Evolutionary conservation across 2,797 vertebrate species (phyloP), one percentile per base, ranked within the genome.

Genomic region (Halcyon smyrnensis): DNA sequence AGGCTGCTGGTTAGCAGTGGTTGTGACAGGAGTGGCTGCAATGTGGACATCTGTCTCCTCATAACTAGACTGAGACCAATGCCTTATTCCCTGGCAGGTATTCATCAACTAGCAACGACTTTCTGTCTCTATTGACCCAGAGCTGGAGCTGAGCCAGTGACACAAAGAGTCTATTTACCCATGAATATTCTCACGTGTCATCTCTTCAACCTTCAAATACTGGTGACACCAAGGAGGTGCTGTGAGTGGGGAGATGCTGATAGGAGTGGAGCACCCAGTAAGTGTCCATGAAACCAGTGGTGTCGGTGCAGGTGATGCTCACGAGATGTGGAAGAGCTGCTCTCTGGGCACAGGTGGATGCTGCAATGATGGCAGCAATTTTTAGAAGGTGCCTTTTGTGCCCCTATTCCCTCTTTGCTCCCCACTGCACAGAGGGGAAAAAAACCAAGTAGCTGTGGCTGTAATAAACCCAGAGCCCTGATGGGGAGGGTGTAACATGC

Each of bases 111-210:
- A 28, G 46, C 71, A 94, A 91, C 0, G 75, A 87, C 93, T 96
- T 96, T 87, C 92, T 89, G 89, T 89, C 93, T 92, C 37, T 34
- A 6, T 54, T 93, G 93, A 85, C 84, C 50, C 54, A 51, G 59
- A 59, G 67, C 75, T 87, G 67, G 67, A 92, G 81, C 90, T 80
- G 82, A 87, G 90, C 69, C 36, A 32, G n/a, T 1, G 39, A 7
- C 30, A 37, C 0, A 4, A 80, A 54, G 60, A 48, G 36, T 51
- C 65, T 71, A 1, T 60, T 81, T 48, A 71, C 9, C 69, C 65
- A 45, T 37, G 73, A 93, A 90, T 90, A 80, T 63, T 8, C 4
- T 80, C 73, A 50, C 2, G 43, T 74, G 71, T 15, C 12, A 28
- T 8, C 50, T 53, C 81, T 87, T 60, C 8, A 18, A 6, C n/a